A percentile compares a stretch with the other conserved stretches of the same genome.
phyloP scores from a whole-genome alignment of 23 tunicate genomes.

The Ascidia mentula region DNA sequence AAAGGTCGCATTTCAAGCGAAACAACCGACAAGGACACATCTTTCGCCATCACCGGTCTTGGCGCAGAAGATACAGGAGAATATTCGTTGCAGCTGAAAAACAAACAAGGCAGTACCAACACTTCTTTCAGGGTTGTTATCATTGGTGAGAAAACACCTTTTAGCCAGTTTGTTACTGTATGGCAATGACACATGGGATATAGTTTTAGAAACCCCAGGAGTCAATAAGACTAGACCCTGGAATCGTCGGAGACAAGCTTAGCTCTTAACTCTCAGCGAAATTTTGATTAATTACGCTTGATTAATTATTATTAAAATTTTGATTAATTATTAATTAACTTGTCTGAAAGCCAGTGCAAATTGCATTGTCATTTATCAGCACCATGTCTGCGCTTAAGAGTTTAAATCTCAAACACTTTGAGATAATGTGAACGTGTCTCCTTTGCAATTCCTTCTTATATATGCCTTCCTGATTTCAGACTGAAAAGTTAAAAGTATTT shows the following conservation, averaged over 20 bases:
- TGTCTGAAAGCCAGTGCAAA: neutral
- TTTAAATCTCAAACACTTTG: neutral
- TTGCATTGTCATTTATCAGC: slow-evolving; percentile 3
- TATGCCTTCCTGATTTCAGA: too few species aligned
- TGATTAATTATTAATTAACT: neutral
- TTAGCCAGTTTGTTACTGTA: too few species aligned
- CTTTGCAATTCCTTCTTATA: too few species aligned
- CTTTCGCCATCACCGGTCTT: slow-evolving; percentile 53
- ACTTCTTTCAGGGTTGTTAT: slow-evolving; percentile 51
- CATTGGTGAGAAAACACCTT: slow-evolving; percentile 75
- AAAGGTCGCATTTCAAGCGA: slow-evolving; percentile 68
- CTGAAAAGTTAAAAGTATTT: too few species aligned
- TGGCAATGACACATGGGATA: too few species aligned
- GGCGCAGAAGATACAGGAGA: slow-evolving; percentile 82
- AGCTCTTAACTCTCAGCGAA: too few species aligned
- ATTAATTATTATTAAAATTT: too few species aligned
- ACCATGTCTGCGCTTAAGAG: neutral
- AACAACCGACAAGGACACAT: slow-evolving; percentile 62
- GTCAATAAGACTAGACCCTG: too few species aligned
- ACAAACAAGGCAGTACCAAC: slow-evolving; percentile 76
- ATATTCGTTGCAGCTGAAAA: slow-evolving; percentile 61
- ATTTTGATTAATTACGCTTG: too few species aligned
- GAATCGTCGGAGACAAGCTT: too few species aligned
- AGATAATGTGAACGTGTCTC: too few species aligned
- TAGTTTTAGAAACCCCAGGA: too few species aligned